Evolutionary conservation across 1,140 invertebrate genomes (phyloP).

Genomic region (Pseudoatta argentina): DNA sequence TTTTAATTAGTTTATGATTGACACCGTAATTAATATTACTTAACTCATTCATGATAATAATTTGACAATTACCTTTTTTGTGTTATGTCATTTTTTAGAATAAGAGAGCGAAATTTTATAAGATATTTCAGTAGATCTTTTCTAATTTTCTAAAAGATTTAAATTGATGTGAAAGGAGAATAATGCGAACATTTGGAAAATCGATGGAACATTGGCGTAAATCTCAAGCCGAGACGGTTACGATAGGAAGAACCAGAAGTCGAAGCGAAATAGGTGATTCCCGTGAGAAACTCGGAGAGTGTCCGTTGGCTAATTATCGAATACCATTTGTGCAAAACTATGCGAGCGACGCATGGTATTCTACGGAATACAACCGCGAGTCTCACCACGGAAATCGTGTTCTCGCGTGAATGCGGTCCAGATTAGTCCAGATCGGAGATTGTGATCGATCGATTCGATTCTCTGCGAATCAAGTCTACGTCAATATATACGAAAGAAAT

Average conservation of each 20-base stretch:
- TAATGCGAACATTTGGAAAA: conserved; percentile 8
- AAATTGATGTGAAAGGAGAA: not conserved
- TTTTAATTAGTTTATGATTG: too few relatives aligned
- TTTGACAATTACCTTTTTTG: too few relatives aligned
- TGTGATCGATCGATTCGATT: conserved; percentile 41
- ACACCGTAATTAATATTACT: too few relatives aligned
- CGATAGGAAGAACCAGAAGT: not conserved
- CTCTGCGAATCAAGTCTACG: not conserved
- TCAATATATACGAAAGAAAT: conserved; percentile 30
- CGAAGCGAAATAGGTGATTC: conserved; percentile 16
- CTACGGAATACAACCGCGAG: conserved; percentile 39
- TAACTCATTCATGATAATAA: too few relatives aligned
- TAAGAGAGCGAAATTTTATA: not conserved
- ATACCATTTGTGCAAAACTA: conserved; percentile 45
- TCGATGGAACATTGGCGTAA: not conserved
- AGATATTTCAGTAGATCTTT: not conserved
- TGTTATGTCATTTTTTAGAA: too few relatives aligned
- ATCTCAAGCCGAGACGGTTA: not conserved
- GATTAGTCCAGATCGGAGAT: conserved; percentile 38
- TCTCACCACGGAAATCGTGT: conserved; percentile 29
- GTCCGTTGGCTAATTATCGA: conserved; percentile 49
- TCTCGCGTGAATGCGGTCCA: conserved; percentile 38
- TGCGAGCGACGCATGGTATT: conserved; percentile 47
- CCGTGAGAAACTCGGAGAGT: conserved; percentile 31
- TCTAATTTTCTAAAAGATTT: not conserved